Evolutionary conservation across 2,113 vertebrate genomes (phyloP).

Genomic region (Scophthalmus maximus): DNA sequence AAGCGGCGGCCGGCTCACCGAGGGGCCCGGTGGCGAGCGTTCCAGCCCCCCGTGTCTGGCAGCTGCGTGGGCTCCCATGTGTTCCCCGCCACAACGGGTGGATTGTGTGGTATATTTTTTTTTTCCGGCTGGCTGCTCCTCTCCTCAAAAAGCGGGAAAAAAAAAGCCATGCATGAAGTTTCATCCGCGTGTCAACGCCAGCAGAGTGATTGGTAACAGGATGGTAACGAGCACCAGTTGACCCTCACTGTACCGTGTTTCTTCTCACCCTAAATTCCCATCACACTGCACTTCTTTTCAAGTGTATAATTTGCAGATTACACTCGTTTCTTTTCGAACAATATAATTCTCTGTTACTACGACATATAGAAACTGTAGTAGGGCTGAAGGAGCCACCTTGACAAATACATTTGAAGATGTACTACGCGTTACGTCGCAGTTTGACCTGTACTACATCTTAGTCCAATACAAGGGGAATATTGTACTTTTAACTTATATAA

Average conservation of each 20-base stretch:
- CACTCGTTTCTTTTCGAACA: not conserved
- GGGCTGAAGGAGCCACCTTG: too few relatives aligned
- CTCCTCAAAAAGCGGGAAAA: conserved; percentile 63
- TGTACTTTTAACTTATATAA: too few relatives aligned
- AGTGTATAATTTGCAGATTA: not conserved
- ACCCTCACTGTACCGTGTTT: not conserved
- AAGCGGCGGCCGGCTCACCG: conserved; percentile 8
- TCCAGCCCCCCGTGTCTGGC: conserved; percentile 46
- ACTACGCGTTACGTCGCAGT: not conserved
- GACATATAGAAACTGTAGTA: not conserved
- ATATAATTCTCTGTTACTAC: not conserved
- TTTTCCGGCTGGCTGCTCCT: conserved; percentile 61
- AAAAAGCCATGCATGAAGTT: conserved; percentile 72
- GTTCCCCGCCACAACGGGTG: conserved; percentile 71
- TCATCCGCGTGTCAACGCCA: conserved; percentile 70
- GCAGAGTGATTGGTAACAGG: conserved; percentile 55
- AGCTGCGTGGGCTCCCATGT: conserved; percentile 71
- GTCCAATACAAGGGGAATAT: too few relatives aligned
- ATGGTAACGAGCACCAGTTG: not conserved
- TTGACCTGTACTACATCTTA: not conserved
- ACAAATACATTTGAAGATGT: not conserved
- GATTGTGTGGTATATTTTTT: conserved; percentile 60
- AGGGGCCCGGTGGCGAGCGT: conserved; percentile 39
- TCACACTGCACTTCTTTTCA: not conserved
- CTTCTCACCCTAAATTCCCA: not conserved